Conservation (phyloP, 2,888 invertebrate genomes). For the Brachyptera putata region DNA sequence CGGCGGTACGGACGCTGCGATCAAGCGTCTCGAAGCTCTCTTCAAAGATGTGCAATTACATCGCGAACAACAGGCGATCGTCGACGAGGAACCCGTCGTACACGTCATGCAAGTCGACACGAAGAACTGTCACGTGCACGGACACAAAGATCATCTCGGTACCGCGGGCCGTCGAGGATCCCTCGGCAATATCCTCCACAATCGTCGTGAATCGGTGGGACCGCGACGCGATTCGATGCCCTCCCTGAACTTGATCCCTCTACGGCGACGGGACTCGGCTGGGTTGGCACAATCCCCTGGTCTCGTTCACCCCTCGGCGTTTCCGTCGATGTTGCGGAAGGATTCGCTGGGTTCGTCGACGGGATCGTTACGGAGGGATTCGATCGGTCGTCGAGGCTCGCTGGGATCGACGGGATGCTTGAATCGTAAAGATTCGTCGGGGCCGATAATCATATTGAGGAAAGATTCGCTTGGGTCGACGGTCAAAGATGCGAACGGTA, state of each 20-base stretch:
- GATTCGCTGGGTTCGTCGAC: slow-evolving; percentile 50
- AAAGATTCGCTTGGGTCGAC: slow-evolving; percentile 24
- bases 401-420: slow-evolving; percentile 20
- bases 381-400: slow-evolving; percentile 36
- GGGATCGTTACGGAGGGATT: slow-evolving; percentile 39
- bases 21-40: slow-evolving; percentile 67
- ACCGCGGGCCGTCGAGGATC: slow-evolving; percentile 55
- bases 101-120: slow-evolving; percentile 54
- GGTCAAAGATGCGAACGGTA: background rate
- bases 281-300: slow-evolving; percentile 22
- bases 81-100: slow-evolving; percentile 41
- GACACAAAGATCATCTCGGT: slow-evolving; percentile 46
- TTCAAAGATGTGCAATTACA: slow-evolving; percentile 63
- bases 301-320: slow-evolving; percentile 65
- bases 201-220: slow-evolving; percentile 51
- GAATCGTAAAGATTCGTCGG: background rate
- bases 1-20: slow-evolving; percentile 51
- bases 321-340: slow-evolving; percentile 62
- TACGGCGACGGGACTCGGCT: slow-evolving; percentile 16
- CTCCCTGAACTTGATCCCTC: slow-evolving; percentile 38
- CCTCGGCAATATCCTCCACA: slow-evolving; percentile 52
- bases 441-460: background rate
- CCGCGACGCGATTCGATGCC: slow-evolving; percentile 49
- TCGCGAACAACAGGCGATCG: slow-evolving; percentile 38
- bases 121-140: slow-evolving; percentile 69